Evolutionary conservation across 2,797 vertebrate species (phyloP), one percentile per base, ranked within the genome.

Genomic region (Helicolenus hilgendorfi): DNA sequence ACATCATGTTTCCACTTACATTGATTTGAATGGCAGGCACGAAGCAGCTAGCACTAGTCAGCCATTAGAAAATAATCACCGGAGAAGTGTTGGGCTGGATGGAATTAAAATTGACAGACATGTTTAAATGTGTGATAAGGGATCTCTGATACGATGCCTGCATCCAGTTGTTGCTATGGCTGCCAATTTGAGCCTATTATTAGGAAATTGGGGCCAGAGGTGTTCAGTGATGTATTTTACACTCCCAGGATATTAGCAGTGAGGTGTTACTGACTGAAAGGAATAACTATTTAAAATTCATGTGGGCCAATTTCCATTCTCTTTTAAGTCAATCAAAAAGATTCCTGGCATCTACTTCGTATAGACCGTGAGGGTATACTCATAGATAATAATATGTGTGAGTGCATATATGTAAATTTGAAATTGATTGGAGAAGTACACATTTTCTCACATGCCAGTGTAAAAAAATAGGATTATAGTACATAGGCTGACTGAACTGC

Each of bases 51-150:
- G 58, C 65, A 77, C 72, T 69, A 79, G 85, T 87, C 75, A 79
- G 62, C 75, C 65, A 73, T 91, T 88, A 75, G 45, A 76, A 92
- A 71, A 29, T 85, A 92, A 95, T 93, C 85, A 91, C 77, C 15
- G 55, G 36, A 88, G 76, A 91, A 76, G 38, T 79, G 81, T 69
- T 26, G 63, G 56, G 60, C 71, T 85, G 60, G 45, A 72, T 65
- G 35, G 67, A 89, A 85, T 92, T 92, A 15, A 22, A 79, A 89
- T 41, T 85, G 84, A 92, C 74, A 70, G 81, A 78, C 76, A 67
- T 77, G 67, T 89, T 86, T 83, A 67, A 81, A 84, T 59, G 31
- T 71, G 70, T 75, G 79, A 89, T 90, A 81, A 85, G 36, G 68
- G 41, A 89, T 91, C 81, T 92, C 87, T 93, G 93, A 93, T 93